Conservation (phyloP, 2,113 vertebrate species). For the Pimephales promelas region DNA sequence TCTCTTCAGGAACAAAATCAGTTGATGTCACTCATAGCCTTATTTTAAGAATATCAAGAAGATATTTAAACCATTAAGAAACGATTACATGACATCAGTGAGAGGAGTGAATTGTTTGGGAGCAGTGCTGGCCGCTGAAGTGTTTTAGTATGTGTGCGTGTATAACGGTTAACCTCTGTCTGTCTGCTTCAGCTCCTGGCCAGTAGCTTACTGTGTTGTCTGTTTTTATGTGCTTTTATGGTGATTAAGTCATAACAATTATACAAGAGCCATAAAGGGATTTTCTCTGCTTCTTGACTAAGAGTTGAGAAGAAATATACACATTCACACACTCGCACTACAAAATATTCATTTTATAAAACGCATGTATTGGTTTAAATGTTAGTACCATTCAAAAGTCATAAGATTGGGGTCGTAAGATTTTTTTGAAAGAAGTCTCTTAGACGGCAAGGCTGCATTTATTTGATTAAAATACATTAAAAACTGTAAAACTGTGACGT, state of each 20-base stretch:
- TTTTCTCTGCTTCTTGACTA: slow-evolving; percentile 34
- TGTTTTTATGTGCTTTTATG: slow-evolving; percentile 60
- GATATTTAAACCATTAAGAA: background rate
- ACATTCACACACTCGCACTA: background rate
- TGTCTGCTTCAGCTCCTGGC: slow-evolving; percentile 14
- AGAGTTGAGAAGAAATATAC: slow-evolving; percentile 3
- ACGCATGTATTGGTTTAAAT: background rate
- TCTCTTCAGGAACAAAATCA: background rate
- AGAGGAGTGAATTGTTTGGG: background rate
- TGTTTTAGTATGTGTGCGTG: slow-evolving; percentile 22
- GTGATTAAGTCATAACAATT: slow-evolving; percentile 62
- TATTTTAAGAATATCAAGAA: background rate
- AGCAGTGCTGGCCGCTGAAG: background rate
- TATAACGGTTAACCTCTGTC: background rate
- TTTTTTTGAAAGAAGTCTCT: background rate
- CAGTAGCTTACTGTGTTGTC: slow-evolving; percentile 52
- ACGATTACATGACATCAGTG: background rate
- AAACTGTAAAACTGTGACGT: background rate
- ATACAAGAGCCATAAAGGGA: slow-evolving; percentile 58
- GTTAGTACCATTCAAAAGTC: background rate
- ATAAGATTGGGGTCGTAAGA: background rate
- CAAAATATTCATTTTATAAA: background rate
- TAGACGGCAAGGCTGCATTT: background rate
- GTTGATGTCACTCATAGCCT: background rate
- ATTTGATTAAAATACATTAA: background rate